These are phyloP conservation scores for Scarus forsteni DNA, from an alignment of 2,797 vertebrate species.

Conservation along the genomic window DNA sequence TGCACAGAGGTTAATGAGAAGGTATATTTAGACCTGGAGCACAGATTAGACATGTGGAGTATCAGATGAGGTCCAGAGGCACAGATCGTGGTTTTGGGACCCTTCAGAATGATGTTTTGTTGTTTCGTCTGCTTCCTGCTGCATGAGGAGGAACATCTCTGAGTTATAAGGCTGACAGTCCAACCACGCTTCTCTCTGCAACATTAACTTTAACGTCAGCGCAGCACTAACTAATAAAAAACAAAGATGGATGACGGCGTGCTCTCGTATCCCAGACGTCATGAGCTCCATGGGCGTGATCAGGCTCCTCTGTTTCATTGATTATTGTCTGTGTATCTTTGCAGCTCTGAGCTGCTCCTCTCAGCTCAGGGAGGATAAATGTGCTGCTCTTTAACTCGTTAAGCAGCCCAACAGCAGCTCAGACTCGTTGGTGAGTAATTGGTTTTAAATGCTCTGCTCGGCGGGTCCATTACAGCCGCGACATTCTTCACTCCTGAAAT, in stretches of 20 bases:
- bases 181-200: constrained; percentile 30
- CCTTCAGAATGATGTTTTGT: too few relatives aligned
- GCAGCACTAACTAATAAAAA: constrained; percentile 61
- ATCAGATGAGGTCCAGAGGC: not conserved
- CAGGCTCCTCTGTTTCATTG: constrained; percentile 77
- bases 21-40: too few relatives aligned
- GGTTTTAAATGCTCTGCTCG: constrained; percentile 54
- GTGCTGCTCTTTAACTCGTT: constrained; percentile 52
- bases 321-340: constrained; percentile 81
- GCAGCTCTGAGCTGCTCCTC: constrained; percentile 28
- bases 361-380: constrained; percentile 43
- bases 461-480: constrained; percentile 50
- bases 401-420: constrained; percentile 49
- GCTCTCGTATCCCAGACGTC: constrained; percentile 60
- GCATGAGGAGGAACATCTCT: constrained; percentile 36
- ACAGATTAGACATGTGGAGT: too few relatives aligned
- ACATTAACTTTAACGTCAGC: constrained; percentile 57
- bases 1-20: too few relatives aligned
- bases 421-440: constrained; percentile 68
- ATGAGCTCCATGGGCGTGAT: constrained; percentile 79
- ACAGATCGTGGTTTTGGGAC: too few relatives aligned
- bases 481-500: constrained; percentile 75
- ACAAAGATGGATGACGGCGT: constrained; percentile 54
- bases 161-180: constrained; percentile 25
- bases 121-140: constrained; percentile 23